Evolutionary conservation across 2,113 vertebrate species (phyloP).

Genomic region (Phalacrocorax aristotelis): DNA sequence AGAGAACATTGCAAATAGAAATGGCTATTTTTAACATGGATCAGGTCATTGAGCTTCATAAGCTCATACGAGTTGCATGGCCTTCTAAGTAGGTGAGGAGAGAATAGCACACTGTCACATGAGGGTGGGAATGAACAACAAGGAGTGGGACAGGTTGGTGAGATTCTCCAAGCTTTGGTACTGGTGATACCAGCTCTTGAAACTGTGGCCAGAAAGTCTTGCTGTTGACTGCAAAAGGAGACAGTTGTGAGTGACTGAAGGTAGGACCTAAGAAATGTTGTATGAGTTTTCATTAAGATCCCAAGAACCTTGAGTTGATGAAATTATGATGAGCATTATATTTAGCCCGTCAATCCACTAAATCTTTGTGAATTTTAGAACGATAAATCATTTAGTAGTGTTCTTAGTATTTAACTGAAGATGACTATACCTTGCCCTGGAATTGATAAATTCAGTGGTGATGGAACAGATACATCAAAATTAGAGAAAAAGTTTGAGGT

Average conservation of each 20-base stretch:
- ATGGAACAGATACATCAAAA: not conserved
- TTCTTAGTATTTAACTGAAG: not conserved
- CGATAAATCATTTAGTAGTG: not conserved
- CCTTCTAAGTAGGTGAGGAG: not conserved
- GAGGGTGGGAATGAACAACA: not conserved
- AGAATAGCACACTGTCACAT: not conserved
- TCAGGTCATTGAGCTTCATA: not conserved
- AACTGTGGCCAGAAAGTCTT: not conserved
- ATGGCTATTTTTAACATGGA: constrained; percentile 2
- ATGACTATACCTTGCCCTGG: not conserved
- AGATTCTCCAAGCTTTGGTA: not conserved
- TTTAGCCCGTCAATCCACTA: not conserved
- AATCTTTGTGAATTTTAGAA: not conserved
- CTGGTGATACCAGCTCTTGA: not conserved
- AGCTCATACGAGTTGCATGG: not conserved
- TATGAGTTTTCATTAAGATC: not conserved
- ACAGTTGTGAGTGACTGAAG: not conserved
- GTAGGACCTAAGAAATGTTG: not conserved
- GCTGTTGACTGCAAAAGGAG: not conserved
- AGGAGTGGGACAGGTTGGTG: not conserved
- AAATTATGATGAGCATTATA: not conserved
- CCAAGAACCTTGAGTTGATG: not conserved
- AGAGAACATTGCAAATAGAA: not conserved
- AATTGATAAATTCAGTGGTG: not conserved
- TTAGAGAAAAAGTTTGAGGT: not conserved